Evolutionary conservation across 1,140 invertebrate genomes (phyloP), one percentile per base, ranked within the genome.

Genomic region (Heterodera carotae): DNA sequence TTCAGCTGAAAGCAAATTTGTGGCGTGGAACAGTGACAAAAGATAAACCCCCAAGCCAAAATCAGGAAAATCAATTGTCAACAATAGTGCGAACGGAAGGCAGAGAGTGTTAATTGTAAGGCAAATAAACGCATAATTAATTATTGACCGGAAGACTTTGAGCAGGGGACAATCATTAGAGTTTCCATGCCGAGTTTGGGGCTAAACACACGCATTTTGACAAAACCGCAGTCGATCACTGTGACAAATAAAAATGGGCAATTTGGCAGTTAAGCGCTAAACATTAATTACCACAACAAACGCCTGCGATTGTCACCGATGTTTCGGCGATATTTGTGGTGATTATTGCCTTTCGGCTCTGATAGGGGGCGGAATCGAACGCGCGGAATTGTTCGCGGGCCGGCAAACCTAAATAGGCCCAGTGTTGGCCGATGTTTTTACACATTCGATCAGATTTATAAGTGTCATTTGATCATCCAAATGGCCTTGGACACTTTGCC

Each of bases 311-410:
- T 8, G 93, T 94, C 31, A 99, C 92, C 6, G 95, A 98, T 0
- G 96, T 95, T 90, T 99, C 97, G 0, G 96, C 96, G 74, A 99
- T 94, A 88, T 99, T 99, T 4, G 97, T 99, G 0, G 96, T 93
- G 25, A 98, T 90, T 0, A 99, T 91, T 36, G 98, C 92, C 90
- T 99, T 99, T 43, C 97, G 90, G 0, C 91, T 90, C 84, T 91
- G 91, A 15, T 87, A 84, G n/a, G 93, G 91, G 3, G 92, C 90
- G 39, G 90, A 91, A 83, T 93, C 92, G 89, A 97, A 97, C 2
- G 93, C 94, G 87, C 93, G 93, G 59, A 98, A 86, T 88, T 98
- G 93, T 33, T 74, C 72, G 27, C 64, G 43, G 34, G 72, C 39
- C 3, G 72, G 27, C 27, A 74, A 64, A 2, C 72, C 72, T 74